phyloP scores from a whole-genome alignment of 2,888 invertebrate genomes.

The Pedicia rivosa region DNA sequence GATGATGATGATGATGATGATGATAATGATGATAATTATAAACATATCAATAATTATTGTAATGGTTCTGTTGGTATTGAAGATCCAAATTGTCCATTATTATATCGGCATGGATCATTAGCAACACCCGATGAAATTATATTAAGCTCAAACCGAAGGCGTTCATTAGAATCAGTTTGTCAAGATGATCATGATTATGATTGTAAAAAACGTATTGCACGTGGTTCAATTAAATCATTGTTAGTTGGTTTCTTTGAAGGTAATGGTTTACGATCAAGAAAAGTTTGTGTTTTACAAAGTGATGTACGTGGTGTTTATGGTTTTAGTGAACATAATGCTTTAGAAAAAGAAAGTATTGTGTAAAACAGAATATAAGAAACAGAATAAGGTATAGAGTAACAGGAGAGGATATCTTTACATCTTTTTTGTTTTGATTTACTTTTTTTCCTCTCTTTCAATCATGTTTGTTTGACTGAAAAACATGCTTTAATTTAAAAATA shows the following conservation, averaged over 20 bases:
- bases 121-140: slow-evolving; percentile 27
- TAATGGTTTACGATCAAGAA: slow-evolving; percentile 48
- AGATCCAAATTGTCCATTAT: slow-evolving; percentile 25
- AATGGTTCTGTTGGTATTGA: slow-evolving; percentile 28
- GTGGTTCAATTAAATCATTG: slow-evolving; percentile 54
- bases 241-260: slow-evolving; percentile 59
- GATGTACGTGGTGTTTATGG: slow-evolving; percentile 23
- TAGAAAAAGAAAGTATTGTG: slow-evolving; percentile 32
- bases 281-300: slow-evolving; percentile 24
- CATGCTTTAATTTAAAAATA: too few relatives aligned
- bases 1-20: too few relatives aligned
- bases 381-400: too few relatives aligned
- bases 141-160: slow-evolving; percentile 53
- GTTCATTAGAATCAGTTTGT: slow-evolving; percentile 54
- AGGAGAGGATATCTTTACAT: too few relatives aligned
- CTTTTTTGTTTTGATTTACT: too few relatives aligned
- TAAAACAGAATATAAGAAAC: too few relatives aligned
- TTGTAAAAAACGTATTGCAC: slow-evolving; percentile 39
- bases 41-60: slow-evolving; percentile 30
- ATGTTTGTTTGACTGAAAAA: too few relatives aligned
- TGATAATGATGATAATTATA: slow-evolving; percentile 16
- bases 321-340: slow-evolving; percentile 24
- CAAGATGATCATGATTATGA: slow-evolving; percentile 17
- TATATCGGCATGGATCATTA: slow-evolving; percentile 28
- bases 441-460: too few relatives aligned